Conservation (phyloP, 2,797 vertebrate genomes). For the Chelonia mydas region DNA sequence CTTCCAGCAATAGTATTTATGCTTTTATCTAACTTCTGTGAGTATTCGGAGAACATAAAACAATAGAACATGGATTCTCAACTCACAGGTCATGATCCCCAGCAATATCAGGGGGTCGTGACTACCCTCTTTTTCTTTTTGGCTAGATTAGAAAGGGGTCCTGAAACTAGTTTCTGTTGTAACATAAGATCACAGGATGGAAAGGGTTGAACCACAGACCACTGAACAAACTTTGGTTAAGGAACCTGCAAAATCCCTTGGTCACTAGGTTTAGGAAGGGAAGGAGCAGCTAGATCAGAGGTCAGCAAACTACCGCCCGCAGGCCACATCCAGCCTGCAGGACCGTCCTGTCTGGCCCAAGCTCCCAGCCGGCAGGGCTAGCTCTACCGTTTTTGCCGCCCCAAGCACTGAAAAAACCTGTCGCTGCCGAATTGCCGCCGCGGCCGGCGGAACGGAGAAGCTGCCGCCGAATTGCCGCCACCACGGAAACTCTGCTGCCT, state of each 20-base stretch:
- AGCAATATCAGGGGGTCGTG: not conserved
- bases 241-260: not conserved
- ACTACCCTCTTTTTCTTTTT: not conserved
- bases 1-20: not conserved
- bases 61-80: not conserved
- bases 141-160: not conserved
- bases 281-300: not conserved
- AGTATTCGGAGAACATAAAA: not conserved
- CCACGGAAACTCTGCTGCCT: no score
- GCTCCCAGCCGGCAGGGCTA: no score
- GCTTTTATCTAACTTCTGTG: not conserved
- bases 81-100: not conserved
- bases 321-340: no score
- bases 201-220: not conserved
- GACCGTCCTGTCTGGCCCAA: no score
- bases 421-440: no score
- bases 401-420: no score
- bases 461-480: no score
- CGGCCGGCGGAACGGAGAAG: no score
- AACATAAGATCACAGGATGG: accelerated
- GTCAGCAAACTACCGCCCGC: no score
- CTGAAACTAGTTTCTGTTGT: not conserved
- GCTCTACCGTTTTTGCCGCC: no score
- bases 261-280: not conserved
- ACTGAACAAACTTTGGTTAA: not conserved